phyloP scores from a whole-genome alignment of 2,113 vertebrate species.

The Caranx ignobilis region DNA sequence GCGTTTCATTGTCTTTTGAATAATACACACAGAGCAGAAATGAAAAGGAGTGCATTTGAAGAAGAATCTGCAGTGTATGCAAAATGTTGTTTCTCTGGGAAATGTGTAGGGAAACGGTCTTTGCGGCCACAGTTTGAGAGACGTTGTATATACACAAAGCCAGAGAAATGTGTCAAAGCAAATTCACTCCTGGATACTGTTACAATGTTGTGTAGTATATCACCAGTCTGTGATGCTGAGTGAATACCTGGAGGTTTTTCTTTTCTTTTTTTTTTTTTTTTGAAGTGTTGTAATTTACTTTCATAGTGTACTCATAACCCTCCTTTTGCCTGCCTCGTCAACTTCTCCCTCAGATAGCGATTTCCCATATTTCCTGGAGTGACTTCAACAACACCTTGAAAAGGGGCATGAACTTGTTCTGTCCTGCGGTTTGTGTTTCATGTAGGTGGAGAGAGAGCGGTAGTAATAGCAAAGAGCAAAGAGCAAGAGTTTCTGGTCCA shows the following conservation, averaged over 20 bases:
- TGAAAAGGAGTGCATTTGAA: slow-evolving; percentile 33
- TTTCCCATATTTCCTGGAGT: slow-evolving; percentile 62
- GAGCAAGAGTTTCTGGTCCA: slow-evolving; percentile 56
- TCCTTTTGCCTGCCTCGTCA: slow-evolving; percentile 29
- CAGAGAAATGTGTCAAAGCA: slow-evolving; percentile 5
- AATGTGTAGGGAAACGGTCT: slow-evolving; percentile 21
- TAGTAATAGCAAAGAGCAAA: slow-evolving; percentile 60
- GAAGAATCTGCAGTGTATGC: slow-evolving; percentile 26
- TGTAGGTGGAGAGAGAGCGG: slow-evolving; percentile 37
- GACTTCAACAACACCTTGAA: slow-evolving; percentile 53
- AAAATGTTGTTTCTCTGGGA: slow-evolving; percentile 17
- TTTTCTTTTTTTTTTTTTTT: slow-evolving; percentile 6
- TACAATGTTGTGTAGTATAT: slow-evolving; percentile 2
- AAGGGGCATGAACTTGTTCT: slow-evolving; percentile 56
- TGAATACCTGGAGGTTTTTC: slow-evolving; percentile 19
- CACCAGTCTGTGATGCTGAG: slow-evolving; percentile 15
- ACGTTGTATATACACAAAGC: slow-evolving; percentile 8
- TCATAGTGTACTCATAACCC: slow-evolving; percentile 38
- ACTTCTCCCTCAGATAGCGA: slow-evolving; percentile 56
- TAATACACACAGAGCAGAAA: slow-evolving; percentile 52
- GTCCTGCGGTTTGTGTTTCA: slow-evolving; percentile 58
- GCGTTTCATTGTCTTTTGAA: slow-evolving; percentile 67
- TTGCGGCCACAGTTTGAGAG: not conserved
- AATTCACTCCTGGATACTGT: slow-evolving; percentile 7
- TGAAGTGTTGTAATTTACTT: slow-evolving; percentile 52